These are phyloP conservation scores for Myotis planiceps DNA, from an alignment of 2,797 vertebrate species.

Conservation along the genomic window DNA sequence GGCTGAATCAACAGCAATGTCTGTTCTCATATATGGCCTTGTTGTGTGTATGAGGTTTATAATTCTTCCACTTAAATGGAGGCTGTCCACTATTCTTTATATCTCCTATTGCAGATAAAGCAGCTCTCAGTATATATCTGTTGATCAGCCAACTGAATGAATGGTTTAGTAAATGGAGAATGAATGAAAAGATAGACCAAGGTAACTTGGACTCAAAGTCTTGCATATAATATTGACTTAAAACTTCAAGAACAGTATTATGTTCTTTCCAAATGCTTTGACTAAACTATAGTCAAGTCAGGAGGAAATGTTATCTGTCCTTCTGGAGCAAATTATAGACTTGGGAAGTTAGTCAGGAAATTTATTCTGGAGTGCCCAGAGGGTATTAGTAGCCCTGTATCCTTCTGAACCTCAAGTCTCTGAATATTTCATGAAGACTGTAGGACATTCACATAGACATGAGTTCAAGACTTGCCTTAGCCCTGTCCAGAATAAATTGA, in stretches of 20 bases:
- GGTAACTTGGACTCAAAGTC: background rate
- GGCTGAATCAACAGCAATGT: background rate
- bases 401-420: background rate
- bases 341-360: slow-evolving; percentile 2
- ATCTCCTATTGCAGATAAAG: background rate
- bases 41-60: background rate
- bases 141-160: background rate
- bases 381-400: background rate
- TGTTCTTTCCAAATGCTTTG: background rate
- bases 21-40: background rate
- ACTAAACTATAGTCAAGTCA: background rate
- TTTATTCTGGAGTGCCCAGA: background rate
- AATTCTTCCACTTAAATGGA: slow-evolving; percentile 3
- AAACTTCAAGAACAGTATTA: background rate
- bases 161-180: background rate
- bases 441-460: background rate
- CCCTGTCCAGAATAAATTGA: background rate
- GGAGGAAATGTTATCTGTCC: slow-evolving; percentile 3
- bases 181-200: background rate
- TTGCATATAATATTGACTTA: slow-evolving; percentile 1
- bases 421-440: background rate
- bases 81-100: background rate
- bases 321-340: background rate
- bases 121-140: background rate
- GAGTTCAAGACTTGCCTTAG: background rate